Percentiles rank a stretch among this genome's conserved stretches.
These are phyloP conservation scores for Hycleus cichorii DNA, from an alignment of 1,140 invertebrate species.

Conservation along the genomic window DNA sequence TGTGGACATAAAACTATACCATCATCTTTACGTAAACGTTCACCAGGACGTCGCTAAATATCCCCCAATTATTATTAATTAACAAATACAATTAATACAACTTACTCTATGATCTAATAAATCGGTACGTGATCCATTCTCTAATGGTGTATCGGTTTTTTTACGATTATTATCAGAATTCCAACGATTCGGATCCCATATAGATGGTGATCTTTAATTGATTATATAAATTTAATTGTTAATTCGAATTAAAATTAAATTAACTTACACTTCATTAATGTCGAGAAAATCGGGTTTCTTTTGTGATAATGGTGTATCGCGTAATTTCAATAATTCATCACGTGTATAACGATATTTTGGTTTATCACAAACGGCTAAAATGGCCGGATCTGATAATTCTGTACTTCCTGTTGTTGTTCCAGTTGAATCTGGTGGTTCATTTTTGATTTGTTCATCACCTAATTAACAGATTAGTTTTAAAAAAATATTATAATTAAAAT, in stretches of 20 bases:
- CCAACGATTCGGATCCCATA: constrained; percentile 58
- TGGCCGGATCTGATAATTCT: constrained; percentile 33
- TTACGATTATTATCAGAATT: constrained; percentile 43
- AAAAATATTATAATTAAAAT: constrained; percentile 1
- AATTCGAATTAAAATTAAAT: constrained; percentile 1
- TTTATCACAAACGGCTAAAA: constrained; percentile 23
- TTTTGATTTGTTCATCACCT: too few relatives aligned
- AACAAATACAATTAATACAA: background rate
- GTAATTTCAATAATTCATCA: constrained; percentile 67
- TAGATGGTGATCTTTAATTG: constrained; percentile 43
- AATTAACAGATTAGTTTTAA: too few relatives aligned
- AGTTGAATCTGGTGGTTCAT: constrained; percentile 22
- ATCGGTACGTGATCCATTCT: constrained; percentile 37
- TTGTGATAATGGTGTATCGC: constrained; percentile 63
- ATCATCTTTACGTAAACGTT: constrained; percentile 73
- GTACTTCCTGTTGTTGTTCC: constrained; percentile 17
- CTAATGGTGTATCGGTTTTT: constrained; percentile 48
- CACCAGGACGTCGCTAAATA: constrained; percentile 52
- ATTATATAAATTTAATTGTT: background rate
- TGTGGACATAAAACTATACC: constrained; percentile 77
- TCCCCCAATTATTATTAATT: background rate
- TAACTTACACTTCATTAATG: constrained; percentile 27
- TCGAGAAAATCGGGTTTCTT: constrained; percentile 39
- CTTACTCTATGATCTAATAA: constrained; percentile 25
- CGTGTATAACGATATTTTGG: constrained; percentile 36